These are phyloP conservation scores for Sebastes nivosus DNA, from an alignment of 2,797 vertebrate species.

Conservation along the genomic window DNA sequence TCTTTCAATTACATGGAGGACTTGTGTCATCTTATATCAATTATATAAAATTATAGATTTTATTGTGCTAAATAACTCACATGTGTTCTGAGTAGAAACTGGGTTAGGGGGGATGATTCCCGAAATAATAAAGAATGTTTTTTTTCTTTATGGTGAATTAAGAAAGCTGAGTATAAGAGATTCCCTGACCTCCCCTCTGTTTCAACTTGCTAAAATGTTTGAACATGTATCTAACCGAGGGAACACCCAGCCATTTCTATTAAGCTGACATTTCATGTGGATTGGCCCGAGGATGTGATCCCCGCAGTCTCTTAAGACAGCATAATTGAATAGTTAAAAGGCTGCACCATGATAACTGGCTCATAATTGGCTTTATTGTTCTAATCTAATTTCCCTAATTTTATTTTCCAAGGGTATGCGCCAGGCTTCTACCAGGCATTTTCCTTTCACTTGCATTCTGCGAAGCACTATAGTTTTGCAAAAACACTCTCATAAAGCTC, in stretches of 20 bases:
- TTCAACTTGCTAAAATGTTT: constrained; percentile 28
- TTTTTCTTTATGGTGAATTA: background rate
- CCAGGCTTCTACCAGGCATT: constrained; percentile 27
- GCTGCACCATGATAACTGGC: constrained; percentile 32
- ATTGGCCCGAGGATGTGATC: constrained; percentile 38
- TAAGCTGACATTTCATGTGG: constrained; percentile 27
- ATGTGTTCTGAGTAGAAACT: background rate
- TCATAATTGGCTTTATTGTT: constrained; percentile 51
- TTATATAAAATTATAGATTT: background rate
- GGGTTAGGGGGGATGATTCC: background rate
- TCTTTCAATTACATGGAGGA: background rate
- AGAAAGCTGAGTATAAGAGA: background rate
- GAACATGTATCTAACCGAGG: constrained; percentile 27
- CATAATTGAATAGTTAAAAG: constrained; percentile 64
- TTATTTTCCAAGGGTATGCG: constrained; percentile 48
- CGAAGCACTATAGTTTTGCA: constrained; percentile 6
- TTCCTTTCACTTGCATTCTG: constrained; percentile 21
- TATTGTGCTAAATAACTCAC: background rate
- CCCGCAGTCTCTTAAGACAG: constrained; percentile 25
- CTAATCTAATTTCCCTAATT: constrained; percentile 69
- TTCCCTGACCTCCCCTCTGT: constrained; percentile 13
- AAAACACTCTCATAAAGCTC: constrained; percentile 25
- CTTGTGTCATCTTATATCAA: background rate
- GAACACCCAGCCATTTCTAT: constrained; percentile 36
- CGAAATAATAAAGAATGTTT: background rate